These are phyloP conservation scores for Bilobella aurantiaca DNA, from an alignment of 1,140 invertebrate genomes.

Conservation along the genomic window DNA sequence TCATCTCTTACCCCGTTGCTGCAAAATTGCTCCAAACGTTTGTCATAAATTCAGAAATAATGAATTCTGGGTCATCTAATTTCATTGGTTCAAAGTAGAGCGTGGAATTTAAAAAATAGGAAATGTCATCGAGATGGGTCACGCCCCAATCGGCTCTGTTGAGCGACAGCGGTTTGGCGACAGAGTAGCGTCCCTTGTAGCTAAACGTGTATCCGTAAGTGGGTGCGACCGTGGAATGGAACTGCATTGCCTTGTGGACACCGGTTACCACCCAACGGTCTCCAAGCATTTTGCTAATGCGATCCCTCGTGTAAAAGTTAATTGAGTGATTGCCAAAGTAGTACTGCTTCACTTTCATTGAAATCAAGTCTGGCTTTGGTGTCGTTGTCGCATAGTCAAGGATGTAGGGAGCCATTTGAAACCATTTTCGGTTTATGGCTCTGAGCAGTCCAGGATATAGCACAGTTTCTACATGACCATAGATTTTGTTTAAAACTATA, in stretches of 20 bases:
- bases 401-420: slow-evolving; percentile 9
- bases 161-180: background rate
- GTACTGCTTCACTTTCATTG: slow-evolving; percentile 14
- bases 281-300: slow-evolving; percentile 18
- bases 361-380: slow-evolving; percentile 3
- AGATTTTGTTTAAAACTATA: background rate
- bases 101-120: slow-evolving; percentile 6
- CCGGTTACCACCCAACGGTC: slow-evolving; percentile 12
- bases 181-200: slow-evolving; percentile 13
- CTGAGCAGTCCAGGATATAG: slow-evolving; percentile 10
- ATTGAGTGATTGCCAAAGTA: slow-evolving; percentile 16
- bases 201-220: slow-evolving; percentile 15
- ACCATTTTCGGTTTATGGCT: slow-evolving; percentile 14
- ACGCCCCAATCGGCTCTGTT: slow-evolving; percentile 12
- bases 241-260: slow-evolving; percentile 15
- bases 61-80: slow-evolving; percentile 24
- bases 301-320: slow-evolving; percentile 11
- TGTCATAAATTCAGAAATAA: slow-evolving; percentile 28
- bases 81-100: slow-evolving; percentile 14
- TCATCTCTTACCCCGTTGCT: slow-evolving; percentile 12
- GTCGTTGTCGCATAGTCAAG: slow-evolving; percentile 8
- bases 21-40: slow-evolving; percentile 32
- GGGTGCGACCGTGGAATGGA: slow-evolving; percentile 13
- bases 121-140: slow-evolving; percentile 9
- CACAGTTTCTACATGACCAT: slow-evolving; percentile 2